phyloP scores from a whole-genome alignment of 2,888 invertebrate genomes.

The Phragmatobia fuliginosa region DNA sequence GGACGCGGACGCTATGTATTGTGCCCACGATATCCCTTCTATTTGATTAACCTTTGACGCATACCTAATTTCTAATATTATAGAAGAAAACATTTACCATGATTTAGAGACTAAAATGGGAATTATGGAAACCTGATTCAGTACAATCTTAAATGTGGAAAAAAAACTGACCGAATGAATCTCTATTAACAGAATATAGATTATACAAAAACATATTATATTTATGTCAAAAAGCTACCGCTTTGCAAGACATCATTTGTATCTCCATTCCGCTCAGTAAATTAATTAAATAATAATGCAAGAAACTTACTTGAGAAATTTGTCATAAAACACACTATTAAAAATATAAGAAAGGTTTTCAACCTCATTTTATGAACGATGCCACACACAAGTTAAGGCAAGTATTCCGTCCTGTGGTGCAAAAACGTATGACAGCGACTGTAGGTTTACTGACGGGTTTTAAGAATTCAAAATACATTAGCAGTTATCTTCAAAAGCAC shows the following conservation, averaged over 20 bases:
- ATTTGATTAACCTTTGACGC: no score
- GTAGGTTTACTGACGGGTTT: not conserved
- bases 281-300: not conserved
- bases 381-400: not conserved
- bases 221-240: not conserved
- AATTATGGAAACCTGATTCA: not conserved
- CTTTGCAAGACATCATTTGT: not conserved
- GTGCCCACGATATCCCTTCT: no score
- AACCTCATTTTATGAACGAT: conserved; percentile 1
- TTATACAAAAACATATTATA: no score
- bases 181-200: no score
- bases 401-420: not conserved
- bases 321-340: not conserved
- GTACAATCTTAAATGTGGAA: not conserved
- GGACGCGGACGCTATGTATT: no score
- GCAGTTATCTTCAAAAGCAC: not conserved
- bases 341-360: not conserved
- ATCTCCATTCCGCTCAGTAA: not conserved
- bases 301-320: conserved; percentile 7
- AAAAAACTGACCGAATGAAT: not conserved
- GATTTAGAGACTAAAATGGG: not conserved
- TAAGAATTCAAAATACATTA: not conserved
- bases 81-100: no score
- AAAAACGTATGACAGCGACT: conserved; percentile 1
- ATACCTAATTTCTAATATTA: no score